Conservation (phyloP, 2,113 vertebrate genomes). For the Propithecus coquereli region DNA sequence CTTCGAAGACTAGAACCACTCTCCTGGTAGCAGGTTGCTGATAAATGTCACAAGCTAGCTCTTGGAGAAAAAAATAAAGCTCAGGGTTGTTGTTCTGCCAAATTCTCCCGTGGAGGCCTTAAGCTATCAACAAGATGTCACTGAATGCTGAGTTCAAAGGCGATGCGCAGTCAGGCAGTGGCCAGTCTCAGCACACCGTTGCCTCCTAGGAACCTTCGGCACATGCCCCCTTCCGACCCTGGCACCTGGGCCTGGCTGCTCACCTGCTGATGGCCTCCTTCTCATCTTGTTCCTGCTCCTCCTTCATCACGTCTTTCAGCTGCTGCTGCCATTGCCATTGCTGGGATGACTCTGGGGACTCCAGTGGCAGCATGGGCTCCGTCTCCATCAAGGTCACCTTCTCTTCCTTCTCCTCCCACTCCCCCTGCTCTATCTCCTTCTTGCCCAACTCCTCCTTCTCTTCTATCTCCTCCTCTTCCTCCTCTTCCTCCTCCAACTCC, state of each 20-base stretch:
- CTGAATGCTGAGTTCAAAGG: background rate
- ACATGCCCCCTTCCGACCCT: background rate
- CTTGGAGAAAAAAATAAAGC: background rate
- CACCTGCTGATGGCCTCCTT: slow-evolving; percentile 82
- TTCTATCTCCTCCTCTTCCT: background rate
- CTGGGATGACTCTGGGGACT: background rate
- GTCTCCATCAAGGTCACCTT: background rate
- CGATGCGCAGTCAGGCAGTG: too few species aligned
- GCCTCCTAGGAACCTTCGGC: background rate
- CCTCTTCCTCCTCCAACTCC: background rate
- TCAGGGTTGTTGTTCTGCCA: background rate
- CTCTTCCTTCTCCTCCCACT: background rate
- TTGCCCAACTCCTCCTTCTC: background rate
- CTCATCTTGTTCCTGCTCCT: slow-evolving; percentile 57
- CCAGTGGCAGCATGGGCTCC: background rate
- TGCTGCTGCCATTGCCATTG: background rate
- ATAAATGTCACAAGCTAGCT: background rate
- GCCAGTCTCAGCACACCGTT: accelerated
- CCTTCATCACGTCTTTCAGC: background rate
- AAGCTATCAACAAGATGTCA: background rate
- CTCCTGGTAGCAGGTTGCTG: background rate
- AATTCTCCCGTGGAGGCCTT: background rate
- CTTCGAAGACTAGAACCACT: background rate
- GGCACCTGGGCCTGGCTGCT: slow-evolving; percentile 25
- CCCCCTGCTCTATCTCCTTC: background rate